Evolutionary conservation across 2,888 invertebrate genomes (phyloP).

Genomic region (Lasioglossum vierecki): DNA sequence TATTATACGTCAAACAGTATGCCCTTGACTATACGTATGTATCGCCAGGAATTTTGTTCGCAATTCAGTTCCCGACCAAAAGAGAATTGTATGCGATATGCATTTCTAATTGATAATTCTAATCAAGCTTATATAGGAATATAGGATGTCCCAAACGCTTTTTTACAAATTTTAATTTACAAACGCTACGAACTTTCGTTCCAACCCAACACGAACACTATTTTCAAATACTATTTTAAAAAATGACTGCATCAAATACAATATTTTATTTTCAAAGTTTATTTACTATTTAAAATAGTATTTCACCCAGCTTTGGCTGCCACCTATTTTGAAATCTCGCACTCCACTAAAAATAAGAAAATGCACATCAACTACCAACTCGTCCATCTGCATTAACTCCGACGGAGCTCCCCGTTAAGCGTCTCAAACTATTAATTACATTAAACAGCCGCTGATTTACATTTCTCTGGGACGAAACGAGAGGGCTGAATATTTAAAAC

Average conservation of each 20-base stretch:
- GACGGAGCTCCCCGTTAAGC: background rate
- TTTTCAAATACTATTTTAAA: too few relatives aligned
- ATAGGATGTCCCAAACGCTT: too few relatives aligned
- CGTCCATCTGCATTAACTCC: background rate
- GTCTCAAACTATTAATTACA: slow-evolving; percentile 21
- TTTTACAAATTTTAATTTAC: too few relatives aligned
- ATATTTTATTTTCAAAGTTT: too few relatives aligned
- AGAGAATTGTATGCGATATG: background rate
- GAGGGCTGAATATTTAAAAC: slow-evolving; percentile 27
- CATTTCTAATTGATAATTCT: slow-evolving; percentile 2
- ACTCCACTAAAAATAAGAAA: background rate
- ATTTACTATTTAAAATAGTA: too few relatives aligned
- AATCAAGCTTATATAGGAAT: background rate
- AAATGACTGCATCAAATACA: too few relatives aligned
- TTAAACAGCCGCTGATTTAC: slow-evolving; percentile 23
- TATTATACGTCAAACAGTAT: slow-evolving; percentile 55
- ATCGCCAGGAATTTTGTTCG: background rate
- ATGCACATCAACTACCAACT: background rate
- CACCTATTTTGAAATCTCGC: background rate
- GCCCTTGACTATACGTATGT: slow-evolving; percentile 18
- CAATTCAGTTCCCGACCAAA: slow-evolving; percentile 16
- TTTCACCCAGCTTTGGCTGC: too few relatives aligned
- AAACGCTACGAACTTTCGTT: too few relatives aligned
- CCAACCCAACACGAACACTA: too few relatives aligned
- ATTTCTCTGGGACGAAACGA: background rate